Percentiles rank a stretch among this genome's conserved stretches.
Evolutionary conservation across 2,113 vertebrate genomes (phyloP).

Genomic region (Zingel zingel): DNA sequence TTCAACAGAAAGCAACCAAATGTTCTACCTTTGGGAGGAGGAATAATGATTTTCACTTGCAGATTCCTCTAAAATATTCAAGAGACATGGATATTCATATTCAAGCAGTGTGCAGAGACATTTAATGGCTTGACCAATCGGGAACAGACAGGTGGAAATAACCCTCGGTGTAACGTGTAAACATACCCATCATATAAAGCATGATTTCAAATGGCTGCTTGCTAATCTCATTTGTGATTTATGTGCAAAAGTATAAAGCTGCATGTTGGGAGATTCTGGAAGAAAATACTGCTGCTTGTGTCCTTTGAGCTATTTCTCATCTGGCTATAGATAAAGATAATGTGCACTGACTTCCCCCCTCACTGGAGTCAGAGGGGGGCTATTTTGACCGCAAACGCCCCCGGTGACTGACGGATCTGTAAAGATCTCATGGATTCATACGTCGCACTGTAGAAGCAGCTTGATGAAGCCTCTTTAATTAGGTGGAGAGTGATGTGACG

Average conservation of each 20-base stretch:
- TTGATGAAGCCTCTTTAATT: slow-evolving; percentile 29
- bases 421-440: slow-evolving; percentile 19
- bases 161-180: background rate
- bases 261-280: background rate
- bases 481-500: slow-evolving; percentile 1
- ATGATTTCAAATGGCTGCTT: background rate
- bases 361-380: background rate
- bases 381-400: too few relatives aligned
- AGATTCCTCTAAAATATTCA: background rate
- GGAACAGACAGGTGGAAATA: background rate
- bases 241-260: background rate
- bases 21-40: background rate
- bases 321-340: background rate
- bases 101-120: background rate
- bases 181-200: background rate
- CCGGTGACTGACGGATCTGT: slow-evolving; percentile 4
- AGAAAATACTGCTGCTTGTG: background rate
- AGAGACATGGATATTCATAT: background rate
- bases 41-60: background rate
- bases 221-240: background rate
- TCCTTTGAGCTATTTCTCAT: background rate
- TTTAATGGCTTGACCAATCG: background rate
- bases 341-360: slow-evolving; percentile 25
- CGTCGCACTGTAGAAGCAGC: slow-evolving; percentile 20
- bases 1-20: background rate